These are phyloP conservation scores for Chrysomela aeneicollis DNA, from an alignment of 2,888 invertebrate species.

Conservation along the genomic window DNA sequence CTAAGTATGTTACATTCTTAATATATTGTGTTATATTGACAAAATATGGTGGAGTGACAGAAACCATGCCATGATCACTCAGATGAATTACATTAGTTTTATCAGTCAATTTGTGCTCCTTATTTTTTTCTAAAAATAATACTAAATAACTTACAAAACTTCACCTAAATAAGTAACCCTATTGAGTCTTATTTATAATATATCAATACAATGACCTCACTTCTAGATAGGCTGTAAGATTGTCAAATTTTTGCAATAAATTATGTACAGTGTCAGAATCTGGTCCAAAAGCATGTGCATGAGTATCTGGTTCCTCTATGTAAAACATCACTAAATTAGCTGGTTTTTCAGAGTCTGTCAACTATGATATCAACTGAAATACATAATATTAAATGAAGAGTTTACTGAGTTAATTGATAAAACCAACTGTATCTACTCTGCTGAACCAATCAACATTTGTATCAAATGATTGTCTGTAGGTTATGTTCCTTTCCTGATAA, in stretches of 20 bases:
- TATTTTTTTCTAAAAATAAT: constrained; percentile 55
- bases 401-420: background rate
- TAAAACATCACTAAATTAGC: constrained; percentile 75
- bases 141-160: too few species aligned
- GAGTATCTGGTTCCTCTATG: constrained; percentile 74
- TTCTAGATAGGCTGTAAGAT: constrained; percentile 67
- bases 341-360: constrained; percentile 65
- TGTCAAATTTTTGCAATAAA: constrained; percentile 63
- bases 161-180: too few species aligned
- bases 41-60: constrained; percentile 64
- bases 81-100: constrained; percentile 72
- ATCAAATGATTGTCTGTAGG: constrained; percentile 61
- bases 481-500: constrained; percentile 64
- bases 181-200: too few species aligned
- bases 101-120: constrained; percentile 61
- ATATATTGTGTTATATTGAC: constrained; percentile 67
- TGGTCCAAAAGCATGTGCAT: constrained; percentile 70
- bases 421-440: constrained; percentile 65
- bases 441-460: constrained; percentile 61
- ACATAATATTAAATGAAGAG: background rate
- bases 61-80: constrained; percentile 78
- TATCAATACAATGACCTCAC: constrained; percentile 50
- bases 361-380: constrained; percentile 66
- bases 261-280: constrained; percentile 58
- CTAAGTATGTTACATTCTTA: constrained; percentile 61